Evolutionary conservation across 2,888 invertebrate genomes (phyloP), one percentile per base, ranked within the genome.

Genomic region (Pogonocherus hispidulus): DNA sequence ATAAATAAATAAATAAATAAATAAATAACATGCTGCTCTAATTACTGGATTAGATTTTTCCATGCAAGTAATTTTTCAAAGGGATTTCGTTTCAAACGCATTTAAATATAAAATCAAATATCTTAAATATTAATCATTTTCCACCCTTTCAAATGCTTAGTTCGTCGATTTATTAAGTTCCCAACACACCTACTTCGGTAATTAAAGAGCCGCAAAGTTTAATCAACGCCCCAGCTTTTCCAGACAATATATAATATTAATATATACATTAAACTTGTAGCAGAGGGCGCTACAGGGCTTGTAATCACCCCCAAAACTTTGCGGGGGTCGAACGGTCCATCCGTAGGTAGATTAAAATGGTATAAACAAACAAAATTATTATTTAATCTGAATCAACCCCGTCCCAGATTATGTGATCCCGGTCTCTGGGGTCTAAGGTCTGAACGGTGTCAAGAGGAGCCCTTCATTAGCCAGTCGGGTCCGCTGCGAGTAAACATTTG

Each of bases 191-290:
- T 56, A 56, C 22, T 27, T 27, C 14, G 18, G 8, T 57, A 57
- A 57, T 57, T 44, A 57, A 57, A 57, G 8, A 44, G 44, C 57
- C 41, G 6, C 44, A 46, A 46, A 57, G 22, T 57, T 57, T 57
- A 57, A 44, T 23, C 57, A 57, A 23, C 20, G 44, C 57, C 46
- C n/a, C 41, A 44, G 44, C 57, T 23, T 44, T n/a, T 14, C 46
- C 22, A 46, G 23, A 57, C 57, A 57, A 44, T 57, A 44, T 57
- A 57, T 44, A 52, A 52, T 52, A 32, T 23, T 23, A 46, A 57
- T 57, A 57, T 44, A 23, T 56, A 41, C 56, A 23, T 57, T 57
- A 14, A 46, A 46, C 23, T 44, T 46, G 23, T 16, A 46, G 44
- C 14, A 46, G 57, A n/a, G 14, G n/a, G 11, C 0, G 44, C 57